Evolutionary conservation across 2,888 invertebrate species (phyloP).

Genomic region (Mesochorus sp.): DNA sequence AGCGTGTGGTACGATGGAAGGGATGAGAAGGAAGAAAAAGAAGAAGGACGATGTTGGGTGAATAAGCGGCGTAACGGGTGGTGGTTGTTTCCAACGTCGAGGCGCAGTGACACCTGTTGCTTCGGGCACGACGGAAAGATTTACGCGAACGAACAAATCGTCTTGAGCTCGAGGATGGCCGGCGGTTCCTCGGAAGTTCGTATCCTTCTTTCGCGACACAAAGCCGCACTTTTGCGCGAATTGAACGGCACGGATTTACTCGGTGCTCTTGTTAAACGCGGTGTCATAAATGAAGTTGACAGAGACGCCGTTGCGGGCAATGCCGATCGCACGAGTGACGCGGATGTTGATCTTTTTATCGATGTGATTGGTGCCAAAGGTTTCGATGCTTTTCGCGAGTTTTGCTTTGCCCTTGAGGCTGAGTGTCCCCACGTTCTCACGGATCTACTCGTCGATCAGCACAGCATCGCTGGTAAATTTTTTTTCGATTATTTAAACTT

Average conservation of each 20-base stretch:
- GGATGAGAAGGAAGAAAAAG: conserved; percentile 55
- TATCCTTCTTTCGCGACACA: conserved; percentile 85
- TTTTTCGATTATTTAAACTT: neutral
- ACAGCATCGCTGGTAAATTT: conserved; percentile 71
- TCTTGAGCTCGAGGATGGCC: conserved; percentile 82
- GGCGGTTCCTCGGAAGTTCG: conserved; percentile 84
- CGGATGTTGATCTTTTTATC: conserved; percentile 76
- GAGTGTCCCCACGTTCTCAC: conserved; percentile 76
- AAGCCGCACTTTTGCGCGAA: conserved; percentile 85
- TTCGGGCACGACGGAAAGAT: conserved; percentile 58
- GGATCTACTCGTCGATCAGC: conserved; percentile 75
- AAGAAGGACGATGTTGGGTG: conserved; percentile 45
- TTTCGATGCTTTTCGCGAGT: conserved; percentile 76
- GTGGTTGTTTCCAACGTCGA: conserved; percentile 62
- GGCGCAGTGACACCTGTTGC: conserved; percentile 74
- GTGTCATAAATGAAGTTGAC: conserved; percentile 85
- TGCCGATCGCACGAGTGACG: conserved; percentile 68
- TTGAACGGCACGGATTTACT: conserved; percentile 86
- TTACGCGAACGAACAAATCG: conserved; percentile 29
- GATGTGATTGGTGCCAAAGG: conserved; percentile 76
- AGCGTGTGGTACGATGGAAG: conserved; percentile 50
- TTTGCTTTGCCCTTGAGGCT: conserved; percentile 76
- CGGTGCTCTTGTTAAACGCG: conserved; percentile 86
- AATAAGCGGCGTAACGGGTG: conserved; percentile 37
- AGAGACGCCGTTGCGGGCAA: conserved; percentile 82